phyloP scores from a whole-genome alignment of 2,113 vertebrate species.

The Excalfactoria chinensis region DNA sequence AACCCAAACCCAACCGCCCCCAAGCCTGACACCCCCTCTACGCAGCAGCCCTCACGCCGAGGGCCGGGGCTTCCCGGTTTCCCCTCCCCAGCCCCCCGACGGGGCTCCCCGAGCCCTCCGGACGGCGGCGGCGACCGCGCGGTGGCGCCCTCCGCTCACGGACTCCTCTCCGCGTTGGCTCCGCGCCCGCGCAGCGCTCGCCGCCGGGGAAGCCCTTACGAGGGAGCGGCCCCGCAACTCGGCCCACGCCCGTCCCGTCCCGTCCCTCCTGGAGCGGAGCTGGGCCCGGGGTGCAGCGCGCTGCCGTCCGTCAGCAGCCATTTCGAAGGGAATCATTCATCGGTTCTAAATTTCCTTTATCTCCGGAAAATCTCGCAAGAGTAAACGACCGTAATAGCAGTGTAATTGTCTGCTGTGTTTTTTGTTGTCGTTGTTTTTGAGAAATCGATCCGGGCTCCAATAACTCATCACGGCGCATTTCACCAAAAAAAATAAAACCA shows the following conservation, averaged over 20 bases:
- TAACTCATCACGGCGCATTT: conserved; percentile 52
- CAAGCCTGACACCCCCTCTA: not conserved
- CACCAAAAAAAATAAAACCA: not conserved
- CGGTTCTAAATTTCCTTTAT: conserved; percentile 9
- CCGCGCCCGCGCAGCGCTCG: not conserved
- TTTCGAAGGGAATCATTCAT: not conserved
- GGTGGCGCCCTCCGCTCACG: conserved; percentile 75
- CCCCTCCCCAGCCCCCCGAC: accelerated
- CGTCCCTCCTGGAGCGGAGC: not conserved
- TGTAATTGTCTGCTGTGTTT: conserved; percentile 1
- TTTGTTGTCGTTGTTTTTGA: conserved; percentile 25
- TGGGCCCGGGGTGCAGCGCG: not conserved
- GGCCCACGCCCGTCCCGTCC: no score
- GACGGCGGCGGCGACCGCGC: conserved; percentile 38
- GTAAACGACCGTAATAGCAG: conserved; percentile 13
- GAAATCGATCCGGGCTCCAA: conserved; percentile 49
- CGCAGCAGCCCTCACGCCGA: not conserved
- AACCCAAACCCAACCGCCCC: not conserved
- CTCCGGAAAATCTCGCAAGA: conserved; percentile 12
- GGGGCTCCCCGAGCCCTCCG: not conserved
- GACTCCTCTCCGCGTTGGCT: not conserved
- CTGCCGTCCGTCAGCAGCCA: not conserved
- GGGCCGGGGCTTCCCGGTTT: not conserved
- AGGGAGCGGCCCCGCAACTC: not conserved
- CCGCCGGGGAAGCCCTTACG: not conserved